Percentiles rank a stretch among this genome's conserved stretches.
Evolutionary conservation across 2,797 vertebrate genomes (phyloP).

Genomic region (Characodon lateralis): DNA sequence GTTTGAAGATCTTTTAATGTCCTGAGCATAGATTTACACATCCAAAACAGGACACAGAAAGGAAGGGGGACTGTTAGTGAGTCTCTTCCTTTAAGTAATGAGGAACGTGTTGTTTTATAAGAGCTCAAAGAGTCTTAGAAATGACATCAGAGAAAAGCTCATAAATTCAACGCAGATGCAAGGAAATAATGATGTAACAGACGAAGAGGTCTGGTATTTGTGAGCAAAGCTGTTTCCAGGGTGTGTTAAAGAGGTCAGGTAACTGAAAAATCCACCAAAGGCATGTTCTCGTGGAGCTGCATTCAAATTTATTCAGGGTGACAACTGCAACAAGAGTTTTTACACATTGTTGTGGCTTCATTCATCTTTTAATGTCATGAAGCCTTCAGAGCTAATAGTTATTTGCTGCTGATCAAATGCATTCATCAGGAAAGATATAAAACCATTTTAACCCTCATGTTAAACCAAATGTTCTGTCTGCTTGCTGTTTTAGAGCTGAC

Average conservation of each 20-base stretch:
- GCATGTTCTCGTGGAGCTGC: no score
- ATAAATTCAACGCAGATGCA: not conserved
- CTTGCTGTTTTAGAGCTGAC: not conserved
- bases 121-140: not conserved
- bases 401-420: not conserved
- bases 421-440: no score
- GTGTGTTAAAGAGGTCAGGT: not conserved
- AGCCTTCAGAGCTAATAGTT: not conserved
- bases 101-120: not conserved
- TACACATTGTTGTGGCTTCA: not conserved
- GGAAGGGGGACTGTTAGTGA: not conserved
- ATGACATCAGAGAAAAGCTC: constrained; percentile 1
- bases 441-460: no score
- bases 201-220: not conserved
- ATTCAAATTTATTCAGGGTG: not conserved
- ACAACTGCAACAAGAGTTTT: not conserved
- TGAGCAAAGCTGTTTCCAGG: not conserved
- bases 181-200: not conserved
- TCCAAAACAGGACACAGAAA: not conserved
- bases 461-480: no score
- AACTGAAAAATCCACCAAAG: no score
- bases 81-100: not conserved
- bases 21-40: constrained; percentile 1
- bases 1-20: constrained; percentile 1
- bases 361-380: not conserved